Base-by-base conservation (phyloP, 2,797 vertebrate genomes). In the Neoniphon sammara region DNA sequence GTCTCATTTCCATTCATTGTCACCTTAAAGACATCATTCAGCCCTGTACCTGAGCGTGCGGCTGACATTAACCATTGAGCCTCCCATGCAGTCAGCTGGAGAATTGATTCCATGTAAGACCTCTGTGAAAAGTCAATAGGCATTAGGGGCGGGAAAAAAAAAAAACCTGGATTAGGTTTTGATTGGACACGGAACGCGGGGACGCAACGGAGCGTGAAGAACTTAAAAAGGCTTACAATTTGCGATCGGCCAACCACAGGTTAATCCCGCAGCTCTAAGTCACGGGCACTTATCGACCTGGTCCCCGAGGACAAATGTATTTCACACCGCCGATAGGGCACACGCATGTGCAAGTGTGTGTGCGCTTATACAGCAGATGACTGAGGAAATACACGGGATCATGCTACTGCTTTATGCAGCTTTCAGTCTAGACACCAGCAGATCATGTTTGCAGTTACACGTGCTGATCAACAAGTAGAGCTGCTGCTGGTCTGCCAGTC, bases 81-180 rank as follows among this genome's bases (percentile, higher is more conserved):
- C 47, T 75, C 80, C 55, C 9, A 8, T 66, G 65, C 56, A 14
- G 70, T 76, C 85, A 76, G 52, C 66, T 63, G 79, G 64, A 58
- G 59, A 70, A 91, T 87, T 80, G 86, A 90, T 87, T 88, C 81
- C 30, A 82, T 83, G 52, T 88, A 84, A 85, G 81, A 85, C 81
- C 74, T 73, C 81, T 86, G 82, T 34, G 75, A 85, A 84, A 88
- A 83, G 81, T 90, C 89, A 88, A 89, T 83, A 82, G 66, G 75
- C 77, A 88, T 88, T 86, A 83, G 78, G 78, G 57, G 57, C 64
- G 65, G 73, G 61, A 62, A 74, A 79, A 73, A 72, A 80, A 77
- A 81, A 88, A 89, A 86, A 66, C 54, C 31, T 12, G 69, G 81
- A 87, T 90, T 84, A 89, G 65, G 67, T 46, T 88, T 76, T 76